Percentiles rank a stretch among this genome's conserved stretches.
Evolutionary conservation across 2,888 invertebrate species (phyloP).

Genomic region (Caenorhabditis macrosperma): DNA sequence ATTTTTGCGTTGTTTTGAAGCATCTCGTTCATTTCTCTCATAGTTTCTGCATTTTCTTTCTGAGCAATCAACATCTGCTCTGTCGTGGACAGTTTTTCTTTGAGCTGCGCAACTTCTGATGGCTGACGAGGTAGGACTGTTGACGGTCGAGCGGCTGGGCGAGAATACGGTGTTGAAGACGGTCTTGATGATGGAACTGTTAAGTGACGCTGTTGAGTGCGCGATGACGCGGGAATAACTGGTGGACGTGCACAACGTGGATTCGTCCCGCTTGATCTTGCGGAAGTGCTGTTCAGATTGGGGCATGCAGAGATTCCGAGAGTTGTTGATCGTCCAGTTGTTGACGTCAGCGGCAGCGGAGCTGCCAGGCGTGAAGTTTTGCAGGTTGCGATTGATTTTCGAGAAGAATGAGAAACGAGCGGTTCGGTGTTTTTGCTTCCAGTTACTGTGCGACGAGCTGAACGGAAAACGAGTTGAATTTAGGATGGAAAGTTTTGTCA

Average conservation of each 20-base stretch:
- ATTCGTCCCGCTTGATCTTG: not conserved
- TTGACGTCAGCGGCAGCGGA: not conserved
- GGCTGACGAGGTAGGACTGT: slow-evolving; percentile 11
- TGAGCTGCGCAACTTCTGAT: slow-evolving; percentile 3
- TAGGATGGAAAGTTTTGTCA: not conserved
- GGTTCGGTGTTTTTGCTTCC: too few relatives aligned
- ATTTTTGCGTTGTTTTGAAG: not conserved
- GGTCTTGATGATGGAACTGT: not conserved
- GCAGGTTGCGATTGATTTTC: too few relatives aligned
- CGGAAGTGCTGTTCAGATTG: not conserved
- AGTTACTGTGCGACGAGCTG: not conserved
- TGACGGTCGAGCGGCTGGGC: not conserved
- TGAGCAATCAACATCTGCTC: not conserved
- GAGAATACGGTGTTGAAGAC: not conserved
- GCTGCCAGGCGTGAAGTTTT: not conserved
- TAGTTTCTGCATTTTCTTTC: not conserved
- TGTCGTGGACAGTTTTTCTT: not conserved
- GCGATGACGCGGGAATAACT: not conserved
- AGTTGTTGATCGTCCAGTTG: slow-evolving; percentile 20
- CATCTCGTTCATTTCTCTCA: slow-evolving; percentile 1
- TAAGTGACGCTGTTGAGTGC: not conserved
- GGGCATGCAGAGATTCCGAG: not conserved
- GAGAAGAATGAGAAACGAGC: too few relatives aligned
- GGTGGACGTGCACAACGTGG: not conserved
- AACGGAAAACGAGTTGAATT: not conserved